phyloP scores from a whole-genome alignment of 2,888 invertebrate genomes.

The Chrysolina oricalcia region DNA sequence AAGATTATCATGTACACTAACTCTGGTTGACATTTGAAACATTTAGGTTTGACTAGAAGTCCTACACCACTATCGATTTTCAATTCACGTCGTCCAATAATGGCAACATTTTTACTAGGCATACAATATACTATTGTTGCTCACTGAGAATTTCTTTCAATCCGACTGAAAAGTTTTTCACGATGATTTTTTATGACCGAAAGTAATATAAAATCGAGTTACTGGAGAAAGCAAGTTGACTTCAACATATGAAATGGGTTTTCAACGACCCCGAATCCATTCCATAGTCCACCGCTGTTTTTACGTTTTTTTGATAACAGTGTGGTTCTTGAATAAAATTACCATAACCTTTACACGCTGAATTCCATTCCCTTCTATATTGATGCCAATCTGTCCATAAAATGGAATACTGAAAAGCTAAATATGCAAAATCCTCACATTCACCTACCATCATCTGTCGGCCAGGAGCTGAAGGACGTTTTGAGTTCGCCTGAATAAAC shows the following conservation, averaged over 20 bases:
- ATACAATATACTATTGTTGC: too few relatives aligned
- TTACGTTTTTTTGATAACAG: conserved; percentile 12
- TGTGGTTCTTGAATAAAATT: conserved; percentile 6
- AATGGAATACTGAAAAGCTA: conserved; percentile 14
- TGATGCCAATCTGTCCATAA: conserved; percentile 18
- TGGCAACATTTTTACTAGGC: too few relatives aligned
- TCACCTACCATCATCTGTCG: conserved; percentile 8
- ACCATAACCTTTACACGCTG: conserved; percentile 8
- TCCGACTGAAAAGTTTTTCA: too few relatives aligned
- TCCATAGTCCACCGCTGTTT: not conserved
- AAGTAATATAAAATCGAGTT: not conserved
- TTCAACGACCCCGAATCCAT: not conserved
- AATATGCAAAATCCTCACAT: conserved; percentile 14
- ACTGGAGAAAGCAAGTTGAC: not conserved
- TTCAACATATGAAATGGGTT: not conserved
- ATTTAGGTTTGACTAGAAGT: too few relatives aligned
- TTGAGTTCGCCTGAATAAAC: conserved; percentile 2
- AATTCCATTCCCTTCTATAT: conserved; percentile 1
- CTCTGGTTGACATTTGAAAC: too few relatives aligned
- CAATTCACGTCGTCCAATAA: too few relatives aligned
- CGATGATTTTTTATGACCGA: not conserved
- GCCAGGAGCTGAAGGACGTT: conserved; percentile 3
- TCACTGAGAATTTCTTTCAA: too few relatives aligned
- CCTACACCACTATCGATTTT: too few relatives aligned
- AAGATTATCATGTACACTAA: too few relatives aligned